Percentiles rank a stretch among this genome's conserved stretches.
Conservation (phyloP, 2,888 invertebrate species). For the Meta bourneti region DNA sequence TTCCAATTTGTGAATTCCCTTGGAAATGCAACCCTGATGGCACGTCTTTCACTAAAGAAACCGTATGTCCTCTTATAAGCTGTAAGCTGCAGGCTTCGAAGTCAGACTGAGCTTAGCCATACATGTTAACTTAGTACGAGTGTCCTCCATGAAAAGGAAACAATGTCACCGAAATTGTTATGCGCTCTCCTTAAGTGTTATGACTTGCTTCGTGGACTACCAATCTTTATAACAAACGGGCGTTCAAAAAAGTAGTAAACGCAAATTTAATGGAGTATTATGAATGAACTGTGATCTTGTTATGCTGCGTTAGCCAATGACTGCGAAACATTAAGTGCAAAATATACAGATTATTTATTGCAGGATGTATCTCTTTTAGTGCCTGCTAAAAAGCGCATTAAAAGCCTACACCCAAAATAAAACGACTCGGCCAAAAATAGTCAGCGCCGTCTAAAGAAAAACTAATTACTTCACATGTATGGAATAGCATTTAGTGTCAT, state of each 20-base stretch:
- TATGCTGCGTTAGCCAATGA: slow-evolving; percentile 63
- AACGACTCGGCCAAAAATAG: not conserved
- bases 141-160: not conserved
- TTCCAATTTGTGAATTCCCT: not conserved
- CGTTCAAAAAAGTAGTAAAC: slow-evolving; percentile 54
- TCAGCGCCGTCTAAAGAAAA: not conserved
- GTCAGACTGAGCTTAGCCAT: too few species aligned
- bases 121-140: too few species aligned
- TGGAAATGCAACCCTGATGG: not conserved
- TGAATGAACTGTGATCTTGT: slow-evolving; percentile 34
- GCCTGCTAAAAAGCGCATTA: slow-evolving; percentile 53
- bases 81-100: too few species aligned
- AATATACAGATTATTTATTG: slow-evolving; percentile 67
- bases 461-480: slow-evolving; percentile 9
- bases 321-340: slow-evolving; percentile 60
- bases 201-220: slow-evolving; percentile 18
- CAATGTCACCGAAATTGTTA: slow-evolving; percentile 27
- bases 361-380: slow-evolving; percentile 67
- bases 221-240: slow-evolving; percentile 44
- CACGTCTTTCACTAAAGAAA: too few species aligned
- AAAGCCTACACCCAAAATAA: slow-evolving; percentile 27
- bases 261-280: slow-evolving; percentile 62
- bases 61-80: too few species aligned
- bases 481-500: not conserved
- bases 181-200: slow-evolving; percentile 19